Evolutionary conservation across 2,113 vertebrate species (phyloP).

Genomic region (Danio rerio): DNA sequence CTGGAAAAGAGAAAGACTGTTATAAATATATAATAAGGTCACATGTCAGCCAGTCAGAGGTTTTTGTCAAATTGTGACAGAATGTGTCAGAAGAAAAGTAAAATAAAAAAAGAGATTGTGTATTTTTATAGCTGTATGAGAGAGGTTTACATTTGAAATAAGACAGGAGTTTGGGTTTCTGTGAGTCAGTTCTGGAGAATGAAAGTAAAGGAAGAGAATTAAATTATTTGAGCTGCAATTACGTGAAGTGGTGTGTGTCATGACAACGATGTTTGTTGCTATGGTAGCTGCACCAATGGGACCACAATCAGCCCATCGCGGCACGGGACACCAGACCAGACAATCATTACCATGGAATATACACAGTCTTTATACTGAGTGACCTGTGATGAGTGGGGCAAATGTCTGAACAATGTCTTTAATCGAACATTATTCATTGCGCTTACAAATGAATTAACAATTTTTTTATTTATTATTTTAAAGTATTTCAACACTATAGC

Average conservation of each 20-base stretch:
- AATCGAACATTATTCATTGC: too few species aligned
- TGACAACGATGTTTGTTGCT: slow-evolving; percentile 38
- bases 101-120: not conserved
- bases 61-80: too few species aligned
- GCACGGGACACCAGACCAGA: not conserved
- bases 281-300: slow-evolving; percentile 34
- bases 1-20: slow-evolving; percentile 61
- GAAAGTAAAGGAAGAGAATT: not conserved
- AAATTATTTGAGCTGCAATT: slow-evolving; percentile 13
- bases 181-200: too few species aligned
- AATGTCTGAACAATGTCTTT: too few species aligned
- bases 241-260: not conserved
- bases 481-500: too few species aligned
- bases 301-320: not conserved
- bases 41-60: slow-evolving; percentile 37
- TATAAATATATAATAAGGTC: slow-evolving; percentile 68
- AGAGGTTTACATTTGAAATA: not conserved
- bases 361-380: too few species aligned
- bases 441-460: too few species aligned
- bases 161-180: not conserved
- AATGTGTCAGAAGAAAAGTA: not conserved
- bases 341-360: too few species aligned
- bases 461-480: too few species aligned
- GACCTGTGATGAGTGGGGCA: too few species aligned
- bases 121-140: not conserved